Conservation (phyloP, 2,113 vertebrate genomes). For the Salminus brasiliensis region DNA sequence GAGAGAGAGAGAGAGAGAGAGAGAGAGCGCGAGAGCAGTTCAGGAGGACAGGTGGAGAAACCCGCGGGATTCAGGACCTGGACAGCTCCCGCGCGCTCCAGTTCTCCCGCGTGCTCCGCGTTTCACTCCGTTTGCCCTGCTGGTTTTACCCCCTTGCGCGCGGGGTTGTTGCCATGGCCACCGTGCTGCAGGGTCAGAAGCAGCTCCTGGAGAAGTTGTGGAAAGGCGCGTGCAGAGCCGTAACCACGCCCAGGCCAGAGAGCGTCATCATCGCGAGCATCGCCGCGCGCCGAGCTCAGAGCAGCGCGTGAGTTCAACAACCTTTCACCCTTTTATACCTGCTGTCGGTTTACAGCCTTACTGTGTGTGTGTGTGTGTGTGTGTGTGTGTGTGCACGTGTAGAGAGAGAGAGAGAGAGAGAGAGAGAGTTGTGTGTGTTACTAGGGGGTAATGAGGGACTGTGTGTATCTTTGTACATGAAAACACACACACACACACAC, state of each 20-base stretch:
- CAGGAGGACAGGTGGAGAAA: not conserved
- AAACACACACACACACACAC: not conserved
- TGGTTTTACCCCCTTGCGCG: not conserved
- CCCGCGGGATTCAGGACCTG: constrained; percentile 71
- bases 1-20: not conserved
- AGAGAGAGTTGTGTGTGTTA: too few relatives aligned
- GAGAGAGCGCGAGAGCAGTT: too few relatives aligned
- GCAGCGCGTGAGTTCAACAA: constrained; percentile 75
- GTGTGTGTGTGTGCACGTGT: not conserved
- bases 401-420: not conserved
- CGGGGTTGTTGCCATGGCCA: constrained; percentile 63
- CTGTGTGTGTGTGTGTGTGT: too few relatives aligned
- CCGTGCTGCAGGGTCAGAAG: constrained; percentile 87
- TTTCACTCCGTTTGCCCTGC: not conserved
- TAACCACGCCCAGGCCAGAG: constrained; percentile 91
- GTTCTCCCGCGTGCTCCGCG: not conserved
- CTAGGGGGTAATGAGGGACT: not conserved
- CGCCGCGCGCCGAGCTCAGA: constrained; percentile 82
- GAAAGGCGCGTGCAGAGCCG: constrained; percentile 95
- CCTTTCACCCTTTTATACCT: not conserved
- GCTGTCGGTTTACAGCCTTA: not conserved
- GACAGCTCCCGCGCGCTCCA: constrained; percentile 71
- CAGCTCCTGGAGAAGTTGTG: constrained; percentile 99
- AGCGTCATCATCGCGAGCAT: constrained; percentile 95
- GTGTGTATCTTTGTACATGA: not conserved